These are phyloP conservation scores for Arenaria interpres DNA, from an alignment of 2,113 vertebrate genomes.

Conservation along the genomic window DNA sequence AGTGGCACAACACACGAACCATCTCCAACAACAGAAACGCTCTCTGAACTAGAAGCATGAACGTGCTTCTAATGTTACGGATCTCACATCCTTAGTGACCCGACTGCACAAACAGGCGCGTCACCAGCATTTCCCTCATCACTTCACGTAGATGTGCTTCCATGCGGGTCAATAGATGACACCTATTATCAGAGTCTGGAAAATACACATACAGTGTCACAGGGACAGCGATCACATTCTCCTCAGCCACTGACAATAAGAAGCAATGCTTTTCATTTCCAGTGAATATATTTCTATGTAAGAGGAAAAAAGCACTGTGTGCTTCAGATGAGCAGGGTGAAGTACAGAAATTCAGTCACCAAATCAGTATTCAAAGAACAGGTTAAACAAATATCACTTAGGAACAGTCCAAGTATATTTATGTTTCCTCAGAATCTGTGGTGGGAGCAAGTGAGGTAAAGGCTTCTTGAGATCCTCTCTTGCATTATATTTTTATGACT, in stretches of 20 bases:
- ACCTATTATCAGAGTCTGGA: not conserved
- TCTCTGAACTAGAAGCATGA: not conserved
- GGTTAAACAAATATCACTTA: not conserved
- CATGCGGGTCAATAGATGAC: not conserved
- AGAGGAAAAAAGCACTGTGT: not conserved
- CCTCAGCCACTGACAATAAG: not conserved
- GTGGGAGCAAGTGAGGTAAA: not conserved
- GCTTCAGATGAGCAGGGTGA: not conserved
- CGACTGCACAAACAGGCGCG: not conserved
- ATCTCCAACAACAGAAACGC: not conserved
- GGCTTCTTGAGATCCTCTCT: not conserved
- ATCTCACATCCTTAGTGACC: not conserved
- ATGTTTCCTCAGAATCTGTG: not conserved
- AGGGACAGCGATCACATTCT: not conserved
- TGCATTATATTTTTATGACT: not conserved
- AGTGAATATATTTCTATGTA: not conserved
- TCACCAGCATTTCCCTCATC: not conserved
- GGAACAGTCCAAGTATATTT: not conserved
- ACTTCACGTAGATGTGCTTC: not conserved
- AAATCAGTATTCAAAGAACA: not conserved
- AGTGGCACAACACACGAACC: not conserved
- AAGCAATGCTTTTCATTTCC: not conserved
- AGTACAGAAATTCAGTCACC: not conserved
- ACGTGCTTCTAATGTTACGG: not conserved
- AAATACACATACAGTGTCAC: not conserved